A percentile compares a stretch with the other conserved stretches of the same genome.
Conservation (phyloP, 2,888 invertebrate species). For the Phrixothrix hirtus region DNA sequence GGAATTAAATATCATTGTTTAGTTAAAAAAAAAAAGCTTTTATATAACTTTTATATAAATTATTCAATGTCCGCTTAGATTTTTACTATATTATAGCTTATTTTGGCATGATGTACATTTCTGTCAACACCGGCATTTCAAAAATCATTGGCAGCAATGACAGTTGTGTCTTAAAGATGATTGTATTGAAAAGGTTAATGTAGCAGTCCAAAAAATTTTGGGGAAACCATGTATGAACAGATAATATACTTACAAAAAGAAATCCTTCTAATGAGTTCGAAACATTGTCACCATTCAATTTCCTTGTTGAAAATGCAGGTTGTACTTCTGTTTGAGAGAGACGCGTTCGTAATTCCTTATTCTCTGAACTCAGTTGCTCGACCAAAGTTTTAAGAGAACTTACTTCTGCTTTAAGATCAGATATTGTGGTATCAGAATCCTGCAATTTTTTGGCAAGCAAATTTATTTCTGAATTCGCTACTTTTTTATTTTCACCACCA, state of each 20-base stretch:
- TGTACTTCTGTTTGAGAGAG: constrained; percentile 45
- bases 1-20: too few relatives aligned
- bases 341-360: constrained; percentile 72
- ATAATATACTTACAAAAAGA: constrained; percentile 45
- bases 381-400: constrained; percentile 68
- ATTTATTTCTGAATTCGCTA: constrained; percentile 8
- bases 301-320: constrained; percentile 15
- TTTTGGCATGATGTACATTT: too few relatives aligned
- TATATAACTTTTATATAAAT: too few relatives aligned
- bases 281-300: constrained; percentile 38
- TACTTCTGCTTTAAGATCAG: constrained; percentile 66
- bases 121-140: too few relatives aligned
- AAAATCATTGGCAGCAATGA: too few relatives aligned
- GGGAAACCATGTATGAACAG: too few relatives aligned
- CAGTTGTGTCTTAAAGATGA: too few relatives aligned
- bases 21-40: too few relatives aligned
- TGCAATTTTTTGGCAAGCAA: constrained; percentile 61
- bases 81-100: too few relatives aligned
- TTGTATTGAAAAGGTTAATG: too few relatives aligned
- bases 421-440: constrained; percentile 67
- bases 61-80: too few relatives aligned
- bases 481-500: not conserved
- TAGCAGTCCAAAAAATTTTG: too few relatives aligned
- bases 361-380: constrained; percentile 78
- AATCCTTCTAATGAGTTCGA: constrained; percentile 49